Evolutionary conservation across 2,113 vertebrate genomes (phyloP).

Genomic region (Sporophila hypoxantha): DNA sequence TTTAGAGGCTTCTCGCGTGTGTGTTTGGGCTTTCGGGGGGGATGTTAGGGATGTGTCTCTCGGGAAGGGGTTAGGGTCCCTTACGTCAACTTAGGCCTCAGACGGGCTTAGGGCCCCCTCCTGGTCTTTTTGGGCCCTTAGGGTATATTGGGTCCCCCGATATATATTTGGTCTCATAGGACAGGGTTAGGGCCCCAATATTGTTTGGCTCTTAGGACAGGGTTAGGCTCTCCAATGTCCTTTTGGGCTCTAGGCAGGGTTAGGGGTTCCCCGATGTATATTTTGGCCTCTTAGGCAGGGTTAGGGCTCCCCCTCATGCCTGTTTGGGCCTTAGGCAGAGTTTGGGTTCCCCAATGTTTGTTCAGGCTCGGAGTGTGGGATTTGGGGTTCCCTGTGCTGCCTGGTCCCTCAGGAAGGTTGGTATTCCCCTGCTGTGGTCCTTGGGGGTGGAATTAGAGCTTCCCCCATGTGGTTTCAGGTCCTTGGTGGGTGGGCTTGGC

Average conservation of each 20-base stretch:
- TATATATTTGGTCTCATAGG: too few relatives aligned
- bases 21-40: too few relatives aligned
- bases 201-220: rapidly evolving
- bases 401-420: not conserved
- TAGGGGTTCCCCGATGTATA: not conserved
- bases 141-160: rapidly evolving
- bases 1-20: rapidly evolving
- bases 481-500: rapidly evolving
- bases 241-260: too few relatives aligned
- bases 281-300: rapidly evolving
- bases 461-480: rapidly evolving
- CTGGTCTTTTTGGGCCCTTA: rapidly evolving
- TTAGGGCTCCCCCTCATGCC: rapidly evolving
- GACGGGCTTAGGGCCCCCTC: rapidly evolving
- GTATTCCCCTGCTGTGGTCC: rapidly evolving
- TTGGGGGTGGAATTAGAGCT: not conserved
- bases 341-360: rapidly evolving
- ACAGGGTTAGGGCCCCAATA: not conserved
- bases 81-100: not conserved
- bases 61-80: too few relatives aligned
- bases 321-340: rapidly evolving
- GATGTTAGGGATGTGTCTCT: not conserved
- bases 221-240: rapidly evolving
- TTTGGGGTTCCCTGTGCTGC: rapidly evolving
- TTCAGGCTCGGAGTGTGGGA: too few relatives aligned